Conservation (phyloP, 1,140 invertebrate species). For the Glossosoma conforme region DNA sequence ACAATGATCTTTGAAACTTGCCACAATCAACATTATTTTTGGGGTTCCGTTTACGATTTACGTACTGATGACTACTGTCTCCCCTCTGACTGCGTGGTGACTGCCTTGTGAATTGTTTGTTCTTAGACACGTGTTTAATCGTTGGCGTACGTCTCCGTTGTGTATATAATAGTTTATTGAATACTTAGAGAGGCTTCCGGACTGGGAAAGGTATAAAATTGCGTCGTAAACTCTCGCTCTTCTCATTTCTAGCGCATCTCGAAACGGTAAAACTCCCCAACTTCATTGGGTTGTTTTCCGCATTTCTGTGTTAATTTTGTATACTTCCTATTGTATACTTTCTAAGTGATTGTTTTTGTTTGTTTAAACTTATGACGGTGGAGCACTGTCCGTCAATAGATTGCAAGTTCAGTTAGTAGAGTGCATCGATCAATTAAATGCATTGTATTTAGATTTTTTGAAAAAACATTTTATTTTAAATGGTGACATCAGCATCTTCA, state of each 20-base stretch:
- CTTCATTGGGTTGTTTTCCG: not conserved
- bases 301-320: no score
- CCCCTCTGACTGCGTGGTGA: conserved; percentile 27
- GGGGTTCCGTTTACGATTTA: conserved; percentile 27
- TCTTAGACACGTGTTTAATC: conserved; percentile 32
- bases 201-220: conserved; percentile 33
- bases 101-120: conserved; percentile 32
- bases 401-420: not conserved
- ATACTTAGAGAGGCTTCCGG: conserved; percentile 19
- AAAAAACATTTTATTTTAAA: no score
- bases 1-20: no score
- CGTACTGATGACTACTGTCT: conserved; percentile 31
- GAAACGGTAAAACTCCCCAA: not conserved
- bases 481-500: no score
- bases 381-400: not conserved
- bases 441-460: no score
- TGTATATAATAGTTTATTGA: conserved; percentile 21
- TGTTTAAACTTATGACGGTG: not conserved
- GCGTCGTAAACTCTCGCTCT: not conserved
- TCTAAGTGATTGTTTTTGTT: not conserved
- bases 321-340: no score
- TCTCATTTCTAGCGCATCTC: not conserved
- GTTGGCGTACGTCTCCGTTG: conserved; percentile 29
- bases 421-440: not conserved
- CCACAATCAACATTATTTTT: conserved; percentile 25